Evolutionary conservation across 2,797 vertebrate species (phyloP), one percentile per base, ranked within the genome.

Genomic region (Myripristis murdjan): DNA sequence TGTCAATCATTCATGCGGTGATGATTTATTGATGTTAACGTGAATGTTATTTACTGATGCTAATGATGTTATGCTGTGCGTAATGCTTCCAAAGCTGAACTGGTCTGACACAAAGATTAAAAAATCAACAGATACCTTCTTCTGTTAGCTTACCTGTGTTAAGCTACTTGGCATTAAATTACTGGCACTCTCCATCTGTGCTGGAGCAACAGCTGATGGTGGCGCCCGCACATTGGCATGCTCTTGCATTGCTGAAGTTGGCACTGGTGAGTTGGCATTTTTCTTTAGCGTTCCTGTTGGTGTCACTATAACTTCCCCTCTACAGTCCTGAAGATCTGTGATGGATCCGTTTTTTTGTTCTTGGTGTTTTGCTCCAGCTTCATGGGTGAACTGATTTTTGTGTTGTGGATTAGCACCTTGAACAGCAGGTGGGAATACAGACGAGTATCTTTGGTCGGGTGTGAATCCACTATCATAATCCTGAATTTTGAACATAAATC

Each of bases 101-200:
- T 57, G 26, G 22, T 43, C 14, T 6, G 5, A 57, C 26, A 35
- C 9, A 20, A n/a, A 22, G 5, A 1, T 16, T 64, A 24, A 15
- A 4, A 53, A 39, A 48, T 22, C 1, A 35, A 37, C 11, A 46
- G 0, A 37, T 0, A 22, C 6, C 2, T 18, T 54, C n/a, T 63
- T 68, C 18, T 20, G 47, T 64, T 18, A 20, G 53, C 41, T 84
- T 58, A 90, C 91, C 89, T 70, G 79, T 39, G 44, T 22, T 48
- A 20, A 41, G 49, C 8, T 67, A 26, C 31, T 31, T 6, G 9
- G 28, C 33, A 4, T 59, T 20, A 35, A 49, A 48, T 15, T 18
- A 39, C 37, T 56, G 4, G 26, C 12, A 10, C 12, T 65, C 5
- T 83, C 81, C 23, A 56, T 72, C 6, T n/a, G 9, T 20, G 48